phyloP scores from a whole-genome alignment of 2,113 vertebrate genomes.

The Dissostichus mawsoni region DNA sequence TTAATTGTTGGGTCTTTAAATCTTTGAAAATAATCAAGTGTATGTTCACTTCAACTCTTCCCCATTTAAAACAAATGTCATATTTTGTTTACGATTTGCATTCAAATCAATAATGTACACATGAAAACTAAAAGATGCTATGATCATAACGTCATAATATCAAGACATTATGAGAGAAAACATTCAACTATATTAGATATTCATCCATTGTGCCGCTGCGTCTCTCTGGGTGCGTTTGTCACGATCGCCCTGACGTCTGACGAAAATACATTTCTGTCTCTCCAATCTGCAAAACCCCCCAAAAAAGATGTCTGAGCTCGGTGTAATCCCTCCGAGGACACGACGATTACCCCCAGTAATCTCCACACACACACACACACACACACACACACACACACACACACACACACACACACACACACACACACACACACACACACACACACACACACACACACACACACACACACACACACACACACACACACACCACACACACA shows the following conservation, averaged over 20 bases:
- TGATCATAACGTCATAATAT: too few relatives aligned
- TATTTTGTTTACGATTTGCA: too few relatives aligned
- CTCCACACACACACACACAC: constrained; percentile 5
- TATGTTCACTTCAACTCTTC: too few relatives aligned
- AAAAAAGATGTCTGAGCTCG: constrained; percentile 53
- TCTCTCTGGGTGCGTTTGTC: constrained; percentile 15
- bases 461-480: too few relatives aligned
- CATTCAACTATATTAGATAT: neutral
- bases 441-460: too few relatives aligned
- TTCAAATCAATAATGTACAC: neutral
- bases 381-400: too few relatives aligned
- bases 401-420: too few relatives aligned
- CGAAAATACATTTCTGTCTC: constrained; percentile 62
- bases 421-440: too few relatives aligned
- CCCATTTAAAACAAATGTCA: too few relatives aligned
- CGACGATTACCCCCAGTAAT: constrained; percentile 74
- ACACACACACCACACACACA: too few relatives aligned
- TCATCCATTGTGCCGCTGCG: neutral
- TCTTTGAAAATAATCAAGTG: too few relatives aligned
- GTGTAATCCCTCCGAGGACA: constrained; percentile 82
- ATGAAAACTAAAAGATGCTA: neutral
- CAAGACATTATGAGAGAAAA: neutral
- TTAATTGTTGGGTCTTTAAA: too few relatives aligned
- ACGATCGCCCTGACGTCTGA: constrained; percentile 30
- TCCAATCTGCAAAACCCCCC: constrained; percentile 66